These are phyloP conservation scores for Calameuta idolon DNA, from an alignment of 2,888 invertebrate species.

Conservation along the genomic window DNA sequence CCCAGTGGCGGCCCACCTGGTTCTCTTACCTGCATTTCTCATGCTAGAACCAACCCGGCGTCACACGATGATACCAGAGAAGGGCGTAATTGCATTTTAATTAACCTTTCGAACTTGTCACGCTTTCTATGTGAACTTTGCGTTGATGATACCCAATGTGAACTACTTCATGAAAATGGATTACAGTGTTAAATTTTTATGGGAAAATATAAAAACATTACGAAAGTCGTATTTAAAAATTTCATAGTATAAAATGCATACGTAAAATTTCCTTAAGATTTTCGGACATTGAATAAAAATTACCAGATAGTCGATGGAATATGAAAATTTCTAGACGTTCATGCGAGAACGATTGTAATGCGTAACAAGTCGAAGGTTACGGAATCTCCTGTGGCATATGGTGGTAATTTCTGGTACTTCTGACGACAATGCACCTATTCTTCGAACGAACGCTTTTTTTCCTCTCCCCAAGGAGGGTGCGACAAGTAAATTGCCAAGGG, in stretches of 20 bases:
- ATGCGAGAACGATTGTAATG: neutral
- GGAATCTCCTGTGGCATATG: neutral
- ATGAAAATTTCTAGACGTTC: neutral
- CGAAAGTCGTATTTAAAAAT: neutral
- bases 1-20: constrained; percentile 54
- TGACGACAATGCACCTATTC: constrained; percentile 11
- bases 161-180: neutral
- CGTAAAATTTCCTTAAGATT: neutral
- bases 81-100: constrained; percentile 42
- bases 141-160: neutral
- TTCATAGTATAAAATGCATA: neutral
- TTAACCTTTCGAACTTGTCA: constrained; percentile 31
- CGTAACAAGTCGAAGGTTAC: neutral
- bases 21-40: constrained; percentile 50
- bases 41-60: constrained; percentile 44
- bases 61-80: constrained; percentile 37
- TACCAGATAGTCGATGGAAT: neutral
- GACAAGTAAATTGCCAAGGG: constrained; percentile 22
- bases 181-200: neutral
- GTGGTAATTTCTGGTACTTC: constrained; percentile 6
- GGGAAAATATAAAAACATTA: neutral
- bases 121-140: constrained; percentile 7
- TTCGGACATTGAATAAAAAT: neutral
- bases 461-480: constrained; percentile 1
- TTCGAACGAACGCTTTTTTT: neutral